Percentiles rank a stretch among this genome's conserved stretches.
Conservation (phyloP, 1,140 invertebrate genomes). For the Stenopsyche tienmushanensis region DNA sequence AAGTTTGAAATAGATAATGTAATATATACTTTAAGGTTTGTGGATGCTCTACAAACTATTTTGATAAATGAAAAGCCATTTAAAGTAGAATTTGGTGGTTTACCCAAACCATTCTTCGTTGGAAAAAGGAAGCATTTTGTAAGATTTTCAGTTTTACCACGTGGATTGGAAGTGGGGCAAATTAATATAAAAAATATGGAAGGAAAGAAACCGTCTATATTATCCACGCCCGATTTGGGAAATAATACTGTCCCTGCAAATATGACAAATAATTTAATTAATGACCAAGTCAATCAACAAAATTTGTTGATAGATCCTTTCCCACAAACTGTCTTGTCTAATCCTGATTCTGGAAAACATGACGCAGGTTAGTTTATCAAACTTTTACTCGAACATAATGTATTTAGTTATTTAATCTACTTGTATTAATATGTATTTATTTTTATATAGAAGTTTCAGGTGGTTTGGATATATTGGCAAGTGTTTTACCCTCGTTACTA, state of each 20-base stretch:
- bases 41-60: constrained; percentile 72
- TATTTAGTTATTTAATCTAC: not conserved
- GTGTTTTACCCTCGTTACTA: constrained; percentile 62
- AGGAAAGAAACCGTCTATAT: constrained; percentile 41
- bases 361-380: constrained; percentile 17
- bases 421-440: constrained; percentile 31
- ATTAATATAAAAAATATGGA: constrained; percentile 71
- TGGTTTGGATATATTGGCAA: constrained; percentile 64
- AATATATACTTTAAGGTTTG: constrained; percentile 76
- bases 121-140: constrained; percentile 81
- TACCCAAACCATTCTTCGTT: constrained; percentile 84
- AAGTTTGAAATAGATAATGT: constrained; percentile 74
- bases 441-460: constrained; percentile 41
- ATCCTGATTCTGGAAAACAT: not conserved
- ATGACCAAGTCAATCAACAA: too few relatives aligned
- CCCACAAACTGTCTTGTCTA: too few relatives aligned
- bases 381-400: too few relatives aligned
- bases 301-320: too few relatives aligned
- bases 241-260: too few relatives aligned
- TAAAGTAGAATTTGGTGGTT: constrained; percentile 85
- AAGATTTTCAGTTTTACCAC: constrained; percentile 71
- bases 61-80: constrained; percentile 83
- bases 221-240: constrained; percentile 2
- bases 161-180: constrained; percentile 68
- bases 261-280: not conserved